These are phyloP conservation scores for Chironomus tepperi DNA, from an alignment of 1,140 invertebrate species.

Conservation along the genomic window DNA sequence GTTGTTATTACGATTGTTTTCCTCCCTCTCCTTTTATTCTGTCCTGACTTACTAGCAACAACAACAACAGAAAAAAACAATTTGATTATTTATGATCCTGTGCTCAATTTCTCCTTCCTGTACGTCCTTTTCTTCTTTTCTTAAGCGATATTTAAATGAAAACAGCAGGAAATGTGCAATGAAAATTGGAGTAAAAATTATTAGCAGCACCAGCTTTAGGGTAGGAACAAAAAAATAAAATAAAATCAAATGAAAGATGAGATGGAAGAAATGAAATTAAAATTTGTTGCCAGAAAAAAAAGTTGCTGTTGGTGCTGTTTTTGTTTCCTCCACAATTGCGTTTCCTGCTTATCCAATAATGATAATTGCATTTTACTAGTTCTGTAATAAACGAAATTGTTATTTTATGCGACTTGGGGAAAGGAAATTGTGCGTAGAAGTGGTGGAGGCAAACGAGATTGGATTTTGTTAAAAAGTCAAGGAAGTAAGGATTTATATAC, in stretches of 20 bases:
- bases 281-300: not conserved
- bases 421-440: not conserved
- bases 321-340: no score
- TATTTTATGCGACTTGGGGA: not conserved
- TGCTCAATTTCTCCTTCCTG: not conserved
- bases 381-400: not conserved
- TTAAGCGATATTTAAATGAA: slow-evolving; percentile 15
- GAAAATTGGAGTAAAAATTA: not conserved
- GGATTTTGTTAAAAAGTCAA: no score
- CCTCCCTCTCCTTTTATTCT: not conserved
- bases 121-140: not conserved
- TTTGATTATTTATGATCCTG: not conserved
- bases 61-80: no score
- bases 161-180: slow-evolving; percentile 1
- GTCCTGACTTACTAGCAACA: not conserved
- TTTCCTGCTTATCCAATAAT: not conserved
- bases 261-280: not conserved
- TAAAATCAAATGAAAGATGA: not conserved
- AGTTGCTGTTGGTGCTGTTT: not conserved
- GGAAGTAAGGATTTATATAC: no score
- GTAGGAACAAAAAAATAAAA: not conserved
- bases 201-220: not conserved
- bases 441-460: not conserved
- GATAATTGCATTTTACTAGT: slow-evolving; percentile 8
- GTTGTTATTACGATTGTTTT: not conserved